Percentiles rank a stretch among this genome's conserved stretches.
Conservation (phyloP, 2,797 vertebrate genomes). For the Chrysocyon brachyurus region DNA sequence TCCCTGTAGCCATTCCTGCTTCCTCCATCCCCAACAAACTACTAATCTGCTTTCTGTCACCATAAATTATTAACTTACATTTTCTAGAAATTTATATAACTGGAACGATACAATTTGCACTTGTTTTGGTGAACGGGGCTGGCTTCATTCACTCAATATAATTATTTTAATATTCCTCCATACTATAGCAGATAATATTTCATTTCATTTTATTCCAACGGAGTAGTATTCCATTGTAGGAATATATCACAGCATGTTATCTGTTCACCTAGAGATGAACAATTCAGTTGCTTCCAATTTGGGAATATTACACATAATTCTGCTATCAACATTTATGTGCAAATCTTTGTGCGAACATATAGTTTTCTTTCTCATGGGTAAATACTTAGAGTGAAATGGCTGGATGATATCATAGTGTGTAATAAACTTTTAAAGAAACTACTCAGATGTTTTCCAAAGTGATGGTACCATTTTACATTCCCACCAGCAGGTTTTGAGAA, state of each 20-base stretch:
- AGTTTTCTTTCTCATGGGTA: background rate
- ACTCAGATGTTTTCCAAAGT: background rate
- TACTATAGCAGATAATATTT: background rate
- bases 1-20: background rate
- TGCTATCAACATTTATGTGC: background rate
- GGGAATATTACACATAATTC: background rate
- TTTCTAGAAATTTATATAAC: background rate
- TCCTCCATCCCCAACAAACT: background rate
- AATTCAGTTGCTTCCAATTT: background rate
- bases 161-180: background rate
- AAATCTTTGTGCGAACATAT: background rate
- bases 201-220: background rate
- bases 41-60: background rate
- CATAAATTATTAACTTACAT: background rate
- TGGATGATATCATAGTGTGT: background rate
- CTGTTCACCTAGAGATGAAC: background rate
- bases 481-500: background rate
- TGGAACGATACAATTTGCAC: background rate
- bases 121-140: background rate
- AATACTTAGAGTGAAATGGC: background rate
- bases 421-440: background rate
- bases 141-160: background rate
- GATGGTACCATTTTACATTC: rapidly evolving
- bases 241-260: background rate
- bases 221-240: background rate